These are phyloP conservation scores for Poicephalus gulielmi DNA, from an alignment of 2,113 vertebrate species.

Conservation along the genomic window DNA sequence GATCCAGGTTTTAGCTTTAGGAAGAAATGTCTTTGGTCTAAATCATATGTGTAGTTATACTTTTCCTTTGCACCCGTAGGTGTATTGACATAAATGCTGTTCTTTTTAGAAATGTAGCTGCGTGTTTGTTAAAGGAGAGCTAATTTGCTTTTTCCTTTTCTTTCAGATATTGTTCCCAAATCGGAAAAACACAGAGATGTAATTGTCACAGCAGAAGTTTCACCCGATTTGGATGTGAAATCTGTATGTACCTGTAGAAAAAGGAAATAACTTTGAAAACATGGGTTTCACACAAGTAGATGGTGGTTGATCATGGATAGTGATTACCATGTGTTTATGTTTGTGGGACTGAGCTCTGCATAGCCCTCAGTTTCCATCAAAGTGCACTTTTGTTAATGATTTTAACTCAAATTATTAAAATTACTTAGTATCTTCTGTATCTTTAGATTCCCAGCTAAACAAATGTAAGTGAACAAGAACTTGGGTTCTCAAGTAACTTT, in stretches of 20 bases:
- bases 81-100: not conserved
- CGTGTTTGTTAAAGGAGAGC: not conserved
- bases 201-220: slow-evolving; percentile 76
- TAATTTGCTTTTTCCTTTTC: not conserved
- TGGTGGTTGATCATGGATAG: not conserved
- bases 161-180: slow-evolving; percentile 84
- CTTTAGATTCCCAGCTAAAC: not conserved
- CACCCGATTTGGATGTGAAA: slow-evolving; percentile 78
- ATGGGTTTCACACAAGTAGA: not conserved
- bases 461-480: not conserved
- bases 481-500: not conserved
- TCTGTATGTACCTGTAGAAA: slow-evolving; percentile 78
- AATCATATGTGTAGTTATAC: not conserved
- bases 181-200: slow-evolving; percentile 79
- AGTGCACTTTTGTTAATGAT: not conserved
- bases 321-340: not conserved
- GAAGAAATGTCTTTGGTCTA: not conserved
- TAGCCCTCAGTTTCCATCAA: not conserved
- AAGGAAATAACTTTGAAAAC: not conserved
- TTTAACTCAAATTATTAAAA: not conserved
- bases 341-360: not conserved
- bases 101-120: not conserved
- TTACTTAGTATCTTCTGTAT: not conserved
- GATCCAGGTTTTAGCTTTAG: not conserved
- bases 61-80: not conserved